Evolutionary conservation across 2,797 vertebrate genomes (phyloP), one percentile per base, ranked within the genome.

Genomic region (Paedocypris micromegethes): DNA sequence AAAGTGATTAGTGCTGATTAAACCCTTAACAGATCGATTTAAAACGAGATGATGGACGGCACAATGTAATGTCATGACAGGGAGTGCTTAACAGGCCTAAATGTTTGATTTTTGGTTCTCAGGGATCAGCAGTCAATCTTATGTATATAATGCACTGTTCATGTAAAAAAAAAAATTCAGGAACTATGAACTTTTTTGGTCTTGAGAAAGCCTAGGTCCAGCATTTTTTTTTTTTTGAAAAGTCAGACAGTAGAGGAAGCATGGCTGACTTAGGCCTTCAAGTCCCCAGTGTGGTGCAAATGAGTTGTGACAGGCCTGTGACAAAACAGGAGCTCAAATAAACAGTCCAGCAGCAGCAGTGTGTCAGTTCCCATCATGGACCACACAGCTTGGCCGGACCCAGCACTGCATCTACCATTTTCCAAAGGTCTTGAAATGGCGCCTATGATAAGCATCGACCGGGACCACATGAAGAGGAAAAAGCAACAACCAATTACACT

Each of bases 391-490:
- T 4, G 77, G 54, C 56, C 43, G 23, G 48, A 58, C 53, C 57
- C 6, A 52, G 52, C 43, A 77, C 70, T 74, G 65, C 58, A 82
- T 61, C 65, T 52, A 66, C 69, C 75, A 68, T 77, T 71, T 77
- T 82, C 75, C 65, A 78, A 72, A 66, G 73, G 74, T 57, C 72
- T 76, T 69, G 68, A 82, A 85, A 81, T 80, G 87, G 87, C 83
- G 85, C 85, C 88, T 62, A 78, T 69, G 88, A 91, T 90, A 88
- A 74, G 58, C 56, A 82, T 89, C 86, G 2, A 62, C 68, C 4
- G 48, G 54, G 71, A 80, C 86, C 88, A 89, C 88, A 89, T 85
- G 82, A 89, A 86, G 74, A 82, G 80, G 72, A 86, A 79, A 82
- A 80, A 64, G 8, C 74, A 73, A 81, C 82, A 83, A 74, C 76